phyloP scores from a whole-genome alignment of 2,888 invertebrate species.

The Hemistola chrysoprasaria region DNA sequence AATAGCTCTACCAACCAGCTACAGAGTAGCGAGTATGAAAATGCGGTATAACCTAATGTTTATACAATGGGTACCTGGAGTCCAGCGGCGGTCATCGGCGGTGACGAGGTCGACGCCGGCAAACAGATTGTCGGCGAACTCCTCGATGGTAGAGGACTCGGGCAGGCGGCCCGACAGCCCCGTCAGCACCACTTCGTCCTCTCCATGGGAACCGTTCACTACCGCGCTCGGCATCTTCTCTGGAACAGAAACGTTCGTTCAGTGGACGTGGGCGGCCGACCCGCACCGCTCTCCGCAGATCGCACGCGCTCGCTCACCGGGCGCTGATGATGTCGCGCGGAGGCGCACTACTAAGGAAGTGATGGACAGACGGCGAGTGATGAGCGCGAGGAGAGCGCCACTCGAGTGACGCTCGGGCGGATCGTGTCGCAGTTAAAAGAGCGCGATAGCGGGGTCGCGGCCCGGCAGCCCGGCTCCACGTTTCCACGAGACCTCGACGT shows the following conservation, averaged over 20 bases:
- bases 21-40: too few species aligned
- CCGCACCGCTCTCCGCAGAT: not conserved
- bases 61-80: slow-evolving; percentile 77
- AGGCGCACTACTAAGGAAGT: not conserved
- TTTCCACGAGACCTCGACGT: slow-evolving; percentile 53
- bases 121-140: slow-evolving; percentile 95
- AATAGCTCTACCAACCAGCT: too few species aligned
- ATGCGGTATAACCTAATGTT: too few species aligned
- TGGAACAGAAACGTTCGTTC: slow-evolving; percentile 41
- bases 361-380: slow-evolving; percentile 27
- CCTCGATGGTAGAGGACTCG: slow-evolving; percentile 94
- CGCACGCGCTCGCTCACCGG: not conserved
- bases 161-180: slow-evolving; percentile 95
- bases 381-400: slow-evolving; percentile 44
- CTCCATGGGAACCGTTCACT: slow-evolving; percentile 55
- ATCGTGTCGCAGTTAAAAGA: slow-evolving; percentile 57
- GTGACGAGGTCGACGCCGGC: slow-evolving; percentile 96
- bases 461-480: slow-evolving; percentile 50
- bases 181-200: slow-evolving; percentile 89
- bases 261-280: slow-evolving; percentile 3
- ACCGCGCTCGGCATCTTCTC: slow-evolving; percentile 66
- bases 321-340: not conserved
- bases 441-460: slow-evolving; percentile 66
- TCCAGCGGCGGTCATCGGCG: slow-evolving; percentile 95
- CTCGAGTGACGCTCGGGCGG: slow-evolving; percentile 52